These are phyloP conservation scores for Aphis gossypii DNA, from an alignment of 1,140 invertebrate genomes.

Conservation along the genomic window DNA sequence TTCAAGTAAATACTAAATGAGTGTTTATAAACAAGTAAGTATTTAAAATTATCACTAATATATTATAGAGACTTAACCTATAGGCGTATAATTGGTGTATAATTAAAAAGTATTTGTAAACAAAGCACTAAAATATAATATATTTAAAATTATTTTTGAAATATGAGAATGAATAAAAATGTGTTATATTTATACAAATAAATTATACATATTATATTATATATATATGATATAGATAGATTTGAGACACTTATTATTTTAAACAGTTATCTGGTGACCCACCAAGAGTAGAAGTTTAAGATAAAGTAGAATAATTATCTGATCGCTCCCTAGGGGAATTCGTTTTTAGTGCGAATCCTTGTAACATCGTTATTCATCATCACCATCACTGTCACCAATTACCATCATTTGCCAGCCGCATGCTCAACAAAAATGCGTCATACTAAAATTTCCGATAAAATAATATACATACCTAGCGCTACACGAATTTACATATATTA, in stretches of 20 bases:
- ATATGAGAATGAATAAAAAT: neutral
- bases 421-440: neutral
- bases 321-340: constrained; percentile 23
- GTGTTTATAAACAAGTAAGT: too few relatives aligned
- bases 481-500: neutral
- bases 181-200: too few relatives aligned
- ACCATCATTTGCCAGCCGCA: neutral
- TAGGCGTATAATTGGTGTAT: too few relatives aligned
- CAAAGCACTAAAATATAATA: too few relatives aligned
- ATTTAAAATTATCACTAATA: too few relatives aligned
- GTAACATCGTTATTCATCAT: constrained; percentile 41
- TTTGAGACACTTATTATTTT: neutral
- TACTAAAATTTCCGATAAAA: neutral
- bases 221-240: too few relatives aligned
- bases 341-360: constrained; percentile 42
- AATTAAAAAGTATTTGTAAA: too few relatives aligned
- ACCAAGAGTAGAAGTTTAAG: neutral
- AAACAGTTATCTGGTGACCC: neutral
- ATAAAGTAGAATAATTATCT: constrained; percentile 47
- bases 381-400: neutral
- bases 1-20: too few relatives aligned
- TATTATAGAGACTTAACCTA: too few relatives aligned
- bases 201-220: too few relatives aligned
- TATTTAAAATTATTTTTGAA: neutral
- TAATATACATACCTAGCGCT: neutral